These are phyloP conservation scores for Fragariocoptes setiger DNA, from an alignment of 1,140 invertebrate genomes.

Conservation along the genomic window DNA sequence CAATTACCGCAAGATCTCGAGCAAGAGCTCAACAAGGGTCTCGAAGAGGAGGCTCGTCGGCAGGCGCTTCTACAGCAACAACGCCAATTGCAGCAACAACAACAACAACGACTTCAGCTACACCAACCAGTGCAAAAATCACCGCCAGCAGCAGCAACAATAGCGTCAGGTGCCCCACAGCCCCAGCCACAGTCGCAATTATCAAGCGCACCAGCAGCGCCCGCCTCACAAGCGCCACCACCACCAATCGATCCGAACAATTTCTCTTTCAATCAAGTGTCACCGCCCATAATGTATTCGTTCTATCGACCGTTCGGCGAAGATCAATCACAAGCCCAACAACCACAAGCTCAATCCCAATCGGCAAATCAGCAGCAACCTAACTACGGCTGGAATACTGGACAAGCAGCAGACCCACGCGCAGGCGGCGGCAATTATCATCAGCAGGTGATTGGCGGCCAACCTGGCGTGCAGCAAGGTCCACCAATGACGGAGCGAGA, in stretches of 20 bases:
- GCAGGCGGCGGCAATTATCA: background rate
- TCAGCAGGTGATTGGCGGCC: background rate
- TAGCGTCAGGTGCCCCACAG: no score
- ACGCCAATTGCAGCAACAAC: background rate
- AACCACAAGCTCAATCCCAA: background rate
- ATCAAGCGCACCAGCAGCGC: no score
- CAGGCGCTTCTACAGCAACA: background rate
- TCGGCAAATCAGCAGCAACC: background rate
- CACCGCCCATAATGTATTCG: background rate
- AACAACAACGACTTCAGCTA: no score
- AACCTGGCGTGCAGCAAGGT: background rate
- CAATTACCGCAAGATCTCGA: background rate
- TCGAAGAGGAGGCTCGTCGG: background rate
- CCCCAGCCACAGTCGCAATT: no score
- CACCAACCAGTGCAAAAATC: no score
- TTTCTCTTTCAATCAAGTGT: background rate
- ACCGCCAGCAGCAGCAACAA: background rate
- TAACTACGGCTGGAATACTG: background rate
- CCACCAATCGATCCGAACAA: background rate
- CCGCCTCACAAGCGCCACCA: background rate
- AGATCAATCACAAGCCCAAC: background rate
- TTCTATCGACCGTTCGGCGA: background rate
- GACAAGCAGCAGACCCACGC: background rate
- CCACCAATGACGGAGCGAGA: background rate
- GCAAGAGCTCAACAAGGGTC: background rate